Base-by-base conservation (phyloP, 2,113 vertebrate species). In the Pipa parva region DNA sequence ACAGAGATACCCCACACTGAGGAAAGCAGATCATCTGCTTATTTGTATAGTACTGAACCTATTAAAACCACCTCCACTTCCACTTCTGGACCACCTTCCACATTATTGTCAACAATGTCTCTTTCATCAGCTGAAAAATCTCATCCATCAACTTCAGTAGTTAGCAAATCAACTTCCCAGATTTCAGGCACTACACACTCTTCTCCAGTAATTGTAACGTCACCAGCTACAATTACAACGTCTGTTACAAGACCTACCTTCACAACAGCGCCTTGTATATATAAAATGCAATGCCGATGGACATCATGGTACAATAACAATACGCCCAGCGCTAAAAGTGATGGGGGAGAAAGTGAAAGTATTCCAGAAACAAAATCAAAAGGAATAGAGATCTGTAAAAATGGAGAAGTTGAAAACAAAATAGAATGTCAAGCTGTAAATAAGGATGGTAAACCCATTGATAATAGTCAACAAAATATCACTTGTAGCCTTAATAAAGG, bases 251-350 rank as follows among this genome's bases (percentile, higher is more conserved):
- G n/a, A n/a, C n/a, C n/a, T n/a, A n/a, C n/a, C n/a, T n/a, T n/a
- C n/a, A n/a, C 13, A 58, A 27, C 52, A 48, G 46, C 36, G 24
- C 1, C 37, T 13, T 67, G 63, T 46, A 26, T 48, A 58, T 7
- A 13, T 33, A 67, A 58, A 20, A 67, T 36, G 54, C 13, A 67
- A 58, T 67, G 63, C 25, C 54, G 22, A 2, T 67, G 63, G 63
- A 67, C 63, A n/a, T 11, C 15, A 13, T 67, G 63, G 63, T 49
- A 33, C 49, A 54, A 67, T 58, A 18, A 25, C 37, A 67, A 67
- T 36, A 9, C 31, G 11, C 54, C 63, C 8, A 49, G 5, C 28
- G 3, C 4, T 46, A 67, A 26, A 49, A 59, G 64, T 58, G 39
- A 67, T 36, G 28, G 17, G 18, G 63, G 63, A 49, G 63, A 67